Evolutionary conservation across 2,113 vertebrate genomes (phyloP), one percentile per base, ranked within the genome.

Genomic region (Hipposideros armiger): DNA sequence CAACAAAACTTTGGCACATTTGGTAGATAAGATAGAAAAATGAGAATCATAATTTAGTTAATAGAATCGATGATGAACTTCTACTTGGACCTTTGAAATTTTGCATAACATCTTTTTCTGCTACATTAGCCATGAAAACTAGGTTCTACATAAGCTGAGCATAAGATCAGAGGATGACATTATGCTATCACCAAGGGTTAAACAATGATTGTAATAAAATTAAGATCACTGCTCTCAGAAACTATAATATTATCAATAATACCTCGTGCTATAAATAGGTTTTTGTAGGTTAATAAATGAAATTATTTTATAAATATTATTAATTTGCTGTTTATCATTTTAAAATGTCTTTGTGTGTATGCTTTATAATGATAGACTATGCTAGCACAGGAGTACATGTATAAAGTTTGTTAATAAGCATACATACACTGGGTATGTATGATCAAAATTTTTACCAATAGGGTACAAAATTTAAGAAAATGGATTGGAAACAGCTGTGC

Each of bases 81-180:
- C n/a, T 47, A 17, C 19, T 80, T 20, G 22, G 14, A 74, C 24
- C 47, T 83, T 84, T 69, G 30, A 15, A 58, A 32, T 86, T 85
- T 91, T 89, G 3, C 20, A 47, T 73, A 73, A 58, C 7, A 54
- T 30, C 5, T 87, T 74, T 64, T 73, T 88, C 77, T 95, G 64
- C 47, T 42, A 11, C 85, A 36, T 64, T n/a, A 67, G 4, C 7
- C 26, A 40, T 73, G 73, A 93, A 96, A 92, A 42, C 3, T 42
- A 78, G 4, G 60, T 81, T 94, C 87, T 80, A 91, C 81, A 89
- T 47, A 92, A 89, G 47, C 20, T 81, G 36, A 36, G 22, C 11
- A 73, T 67, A 77, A 95, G 85, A 76, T 28, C 24, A 85, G 60
- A 69, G 8, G 13, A 97, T 86, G 70, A 88, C 62, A 78, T 74